Percentiles rank a stretch among this genome's conserved stretches.
Conservation (phyloP, 2,888 invertebrate genomes). For the Digitonthophagus gazella region DNA sequence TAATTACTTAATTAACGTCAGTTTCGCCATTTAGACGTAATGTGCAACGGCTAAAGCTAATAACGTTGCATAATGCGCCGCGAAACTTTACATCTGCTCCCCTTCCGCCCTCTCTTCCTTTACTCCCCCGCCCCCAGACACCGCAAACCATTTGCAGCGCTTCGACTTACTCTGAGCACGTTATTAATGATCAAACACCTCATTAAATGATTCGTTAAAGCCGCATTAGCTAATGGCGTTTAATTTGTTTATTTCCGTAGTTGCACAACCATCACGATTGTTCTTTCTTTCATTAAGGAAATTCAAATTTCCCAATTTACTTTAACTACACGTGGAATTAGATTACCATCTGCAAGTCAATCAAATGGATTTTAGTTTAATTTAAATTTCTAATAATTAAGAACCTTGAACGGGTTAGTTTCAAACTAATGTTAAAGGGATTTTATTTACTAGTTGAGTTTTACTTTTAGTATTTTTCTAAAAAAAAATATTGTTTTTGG, state of each 20-base stretch:
- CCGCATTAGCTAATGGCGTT: slow-evolving; percentile 25
- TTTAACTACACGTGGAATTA: no score
- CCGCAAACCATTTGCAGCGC: background rate
- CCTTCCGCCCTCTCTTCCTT: background rate
- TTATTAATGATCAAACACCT: slow-evolving; percentile 22
- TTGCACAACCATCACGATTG: slow-evolving; percentile 14
- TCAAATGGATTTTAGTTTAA: no score
- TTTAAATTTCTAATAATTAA: no score
- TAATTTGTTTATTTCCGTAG: slow-evolving; percentile 27
- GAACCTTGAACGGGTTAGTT: no score
- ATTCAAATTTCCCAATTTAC: no score
- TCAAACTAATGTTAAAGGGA: no score
- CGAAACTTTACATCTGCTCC: slow-evolving; percentile 3
- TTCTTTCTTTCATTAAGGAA: background rate
- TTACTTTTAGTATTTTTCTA: no score
- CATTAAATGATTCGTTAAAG: slow-evolving; percentile 28
- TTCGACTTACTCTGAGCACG: background rate
- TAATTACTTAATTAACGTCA: slow-evolving; percentile 17
- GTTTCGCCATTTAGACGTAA: slow-evolving; percentile 11
- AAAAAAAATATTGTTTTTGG: no score
- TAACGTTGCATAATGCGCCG: slow-evolving; percentile 10
- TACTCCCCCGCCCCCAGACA: background rate
- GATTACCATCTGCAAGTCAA: background rate
- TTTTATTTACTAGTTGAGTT: no score
- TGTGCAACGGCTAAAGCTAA: slow-evolving; percentile 14